phyloP scores from a whole-genome alignment of 2,797 vertebrate genomes.

The Tympanoctomys barrerae region DNA sequence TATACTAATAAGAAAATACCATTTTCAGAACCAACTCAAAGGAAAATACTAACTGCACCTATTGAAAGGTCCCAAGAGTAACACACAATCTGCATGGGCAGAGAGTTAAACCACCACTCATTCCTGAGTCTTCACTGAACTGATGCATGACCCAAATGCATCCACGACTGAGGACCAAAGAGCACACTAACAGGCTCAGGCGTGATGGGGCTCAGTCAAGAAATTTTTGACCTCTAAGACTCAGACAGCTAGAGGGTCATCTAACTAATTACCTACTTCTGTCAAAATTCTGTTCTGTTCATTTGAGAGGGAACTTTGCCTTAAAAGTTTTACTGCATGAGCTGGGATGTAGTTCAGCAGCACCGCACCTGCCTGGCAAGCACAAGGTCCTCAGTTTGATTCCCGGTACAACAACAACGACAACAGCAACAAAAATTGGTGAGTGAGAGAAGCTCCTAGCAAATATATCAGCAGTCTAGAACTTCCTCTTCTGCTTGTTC shows the following conservation, averaged over 20 bases:
- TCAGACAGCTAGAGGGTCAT: conserved; percentile 4
- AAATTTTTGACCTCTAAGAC: not conserved
- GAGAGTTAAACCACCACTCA: not conserved
- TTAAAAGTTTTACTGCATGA: not conserved
- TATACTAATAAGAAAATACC: conserved; percentile 53
- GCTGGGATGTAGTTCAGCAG: too few relatives aligned
- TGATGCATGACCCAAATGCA: not conserved
- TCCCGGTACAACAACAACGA: too few relatives aligned
- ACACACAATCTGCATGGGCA: not conserved
- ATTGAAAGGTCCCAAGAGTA: conserved; percentile 34
- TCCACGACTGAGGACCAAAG: not conserved
- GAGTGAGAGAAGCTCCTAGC: not conserved
- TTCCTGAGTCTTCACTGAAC: not conserved
- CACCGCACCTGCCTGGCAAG: too few relatives aligned
- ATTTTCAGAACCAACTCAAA: conserved; percentile 63
- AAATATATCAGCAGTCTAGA: conserved; percentile 42
- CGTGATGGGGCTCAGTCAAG: not conserved
- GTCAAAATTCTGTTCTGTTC: conserved; percentile 48
- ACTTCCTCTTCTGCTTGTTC: not conserved
- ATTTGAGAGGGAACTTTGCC: not conserved
- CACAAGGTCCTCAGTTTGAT: too few relatives aligned
- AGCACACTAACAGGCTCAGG: not conserved
- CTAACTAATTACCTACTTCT: conserved; percentile 20
- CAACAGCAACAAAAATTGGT: not conserved
- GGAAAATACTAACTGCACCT: conserved; percentile 44